Evolutionary conservation across 2,797 vertebrate genomes (phyloP), one percentile per base, ranked within the genome.

Genomic region (Sciaenops ocellatus): DNA sequence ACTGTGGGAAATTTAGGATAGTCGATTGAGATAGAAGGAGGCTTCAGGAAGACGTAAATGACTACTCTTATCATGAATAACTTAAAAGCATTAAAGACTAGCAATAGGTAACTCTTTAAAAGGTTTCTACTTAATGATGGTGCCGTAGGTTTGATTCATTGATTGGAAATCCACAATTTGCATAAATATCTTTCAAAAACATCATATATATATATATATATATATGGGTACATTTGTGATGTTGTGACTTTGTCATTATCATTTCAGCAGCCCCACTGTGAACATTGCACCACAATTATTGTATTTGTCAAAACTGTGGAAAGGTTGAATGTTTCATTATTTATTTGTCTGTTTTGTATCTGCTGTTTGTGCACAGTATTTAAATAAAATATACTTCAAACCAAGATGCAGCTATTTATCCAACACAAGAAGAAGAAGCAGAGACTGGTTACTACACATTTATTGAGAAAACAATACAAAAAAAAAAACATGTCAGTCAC

Each of bases 401-500:
- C 34, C 34, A 38, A 9, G 34, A 38, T n/a, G 10, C 24, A n/a
- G 42, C 59, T 50, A 2, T 24, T 52, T 18, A 69, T n/a, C 65
- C 60, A 66, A 46, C 50, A 70, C 8, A 75, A 54, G 16, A 79
- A 54, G 11, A 79, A 60, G 47, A 69, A 48, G 9, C 68, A 47
- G 18, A 34, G 3, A 70, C 0, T 24, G 13, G 28, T 50, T 34
- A 54, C 57, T 51, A 22, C 44, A 62, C 69, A 44, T 85, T 86
- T 91, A 89, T 84, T 88, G 56, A 82, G 71, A 85, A 90, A 76
- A 82, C 28, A 50, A 76, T 65, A 47, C 11, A 72, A 42, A 50
- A 42, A 11, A 74, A 57, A 68, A 63, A 17, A 54, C 1, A 48
- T 16, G 16, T 18, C 20, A 62, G 65, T 89, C 16, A 62, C 66